These are phyloP conservation scores for Phyto melanocephala DNA, from an alignment of 2,888 invertebrate genomes.

Conservation along the genomic window DNA sequence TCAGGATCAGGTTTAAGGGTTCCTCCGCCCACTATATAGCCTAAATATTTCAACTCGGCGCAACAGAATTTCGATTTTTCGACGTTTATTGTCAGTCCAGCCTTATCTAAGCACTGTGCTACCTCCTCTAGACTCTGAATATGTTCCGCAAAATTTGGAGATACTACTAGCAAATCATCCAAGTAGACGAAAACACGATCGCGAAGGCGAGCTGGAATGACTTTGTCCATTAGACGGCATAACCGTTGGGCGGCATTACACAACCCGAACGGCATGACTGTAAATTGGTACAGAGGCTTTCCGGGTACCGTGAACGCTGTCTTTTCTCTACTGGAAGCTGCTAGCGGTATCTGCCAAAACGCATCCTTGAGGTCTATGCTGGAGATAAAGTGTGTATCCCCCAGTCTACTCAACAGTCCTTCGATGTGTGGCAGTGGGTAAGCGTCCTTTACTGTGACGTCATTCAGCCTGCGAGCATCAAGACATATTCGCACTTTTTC, in stretches of 20 bases:
- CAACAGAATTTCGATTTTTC: too few relatives aligned
- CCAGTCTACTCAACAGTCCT: slow-evolving; percentile 49
- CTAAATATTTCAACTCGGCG: too few relatives aligned
- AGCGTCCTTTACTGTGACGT: slow-evolving; percentile 27
- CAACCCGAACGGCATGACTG: slow-evolving; percentile 26
- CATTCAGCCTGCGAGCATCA: slow-evolving; percentile 40
- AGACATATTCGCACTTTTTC: slow-evolving; percentile 43
- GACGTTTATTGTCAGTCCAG: too few relatives aligned
- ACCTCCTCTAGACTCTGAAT: too few relatives aligned
- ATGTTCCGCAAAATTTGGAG: neutral
- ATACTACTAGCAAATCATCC: too few relatives aligned
- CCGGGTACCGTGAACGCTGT: slow-evolving; percentile 35
- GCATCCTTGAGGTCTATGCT: slow-evolving; percentile 49
- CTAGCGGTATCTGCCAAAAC: slow-evolving; percentile 7
- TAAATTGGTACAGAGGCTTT: slow-evolving; percentile 20
- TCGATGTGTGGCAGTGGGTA: slow-evolving; percentile 47
- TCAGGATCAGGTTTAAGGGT: neutral
- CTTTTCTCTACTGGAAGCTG: neutral
- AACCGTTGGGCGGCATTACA: slow-evolving; percentile 47
- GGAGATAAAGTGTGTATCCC: slow-evolving; percentile 49
- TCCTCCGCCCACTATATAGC: neutral
- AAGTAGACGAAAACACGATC: slow-evolving; percentile 1
- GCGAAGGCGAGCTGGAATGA: neutral
- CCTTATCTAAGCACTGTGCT: too few relatives aligned
- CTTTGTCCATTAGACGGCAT: slow-evolving; percentile 63